Evolutionary conservation across 2,888 invertebrate species (phyloP).

Genomic region (Apodemia duryi): DNA sequence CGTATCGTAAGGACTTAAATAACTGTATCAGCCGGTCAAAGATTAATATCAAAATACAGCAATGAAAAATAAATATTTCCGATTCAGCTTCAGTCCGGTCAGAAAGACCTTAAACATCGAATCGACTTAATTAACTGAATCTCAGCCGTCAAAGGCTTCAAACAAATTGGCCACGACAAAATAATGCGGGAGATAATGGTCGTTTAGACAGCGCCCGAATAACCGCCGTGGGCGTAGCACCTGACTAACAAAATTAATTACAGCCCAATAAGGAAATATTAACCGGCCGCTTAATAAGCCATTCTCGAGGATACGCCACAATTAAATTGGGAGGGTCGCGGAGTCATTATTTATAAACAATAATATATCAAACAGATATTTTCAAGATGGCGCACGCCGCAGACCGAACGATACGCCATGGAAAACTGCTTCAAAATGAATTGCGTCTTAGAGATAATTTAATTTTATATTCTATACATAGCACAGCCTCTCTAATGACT

Average conservation of each 20-base stretch:
- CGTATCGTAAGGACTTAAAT: no score
- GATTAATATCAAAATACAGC: conserved; percentile 19
- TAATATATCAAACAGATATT: conserved; percentile 78
- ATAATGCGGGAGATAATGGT: conserved; percentile 72
- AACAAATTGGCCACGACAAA: conserved; percentile 72
- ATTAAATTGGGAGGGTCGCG: conserved; percentile 75
- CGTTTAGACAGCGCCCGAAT: conserved; percentile 49
- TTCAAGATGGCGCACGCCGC: conserved; percentile 73
- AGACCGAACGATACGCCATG: conserved; percentile 52
- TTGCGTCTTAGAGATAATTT: conserved; percentile 6
- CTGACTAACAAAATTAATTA: conserved; percentile 78
- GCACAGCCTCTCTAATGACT: background rate
- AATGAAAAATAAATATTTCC: conserved; percentile 26
- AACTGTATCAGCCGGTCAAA: no score
- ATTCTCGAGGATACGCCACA: conserved; percentile 72
- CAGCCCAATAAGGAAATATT: conserved; percentile 75
- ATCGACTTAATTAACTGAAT: conserved; percentile 65
- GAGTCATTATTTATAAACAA: conserved; percentile 77
- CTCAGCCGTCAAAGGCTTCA: conserved; percentile 70
- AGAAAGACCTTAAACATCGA: conserved; percentile 35
- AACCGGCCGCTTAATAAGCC: conserved; percentile 77
- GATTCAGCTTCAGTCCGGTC: conserved; percentile 33
- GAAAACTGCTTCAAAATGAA: conserved; percentile 17
- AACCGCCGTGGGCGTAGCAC: conserved; percentile 64
- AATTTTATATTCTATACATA: background rate